Conservation (phyloP, 2,888 invertebrate species). For the Tiphia femorata region DNA sequence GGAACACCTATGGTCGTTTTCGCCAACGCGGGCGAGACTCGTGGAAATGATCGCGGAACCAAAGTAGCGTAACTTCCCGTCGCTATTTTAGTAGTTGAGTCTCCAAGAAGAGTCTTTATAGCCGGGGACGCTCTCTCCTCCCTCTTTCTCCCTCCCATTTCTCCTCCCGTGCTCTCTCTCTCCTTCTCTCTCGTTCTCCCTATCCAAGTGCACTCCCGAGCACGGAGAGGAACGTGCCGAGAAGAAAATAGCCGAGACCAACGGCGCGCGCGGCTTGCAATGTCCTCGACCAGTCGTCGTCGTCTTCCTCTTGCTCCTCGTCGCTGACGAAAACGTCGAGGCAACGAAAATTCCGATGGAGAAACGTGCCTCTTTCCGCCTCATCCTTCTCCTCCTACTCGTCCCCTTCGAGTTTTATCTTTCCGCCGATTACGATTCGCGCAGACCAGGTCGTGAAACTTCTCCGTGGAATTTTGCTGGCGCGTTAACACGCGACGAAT, state of each 20-base stretch:
- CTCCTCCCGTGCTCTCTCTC: constrained; percentile 9
- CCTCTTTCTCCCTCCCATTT: constrained; percentile 15
- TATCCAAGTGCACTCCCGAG: constrained; percentile 29
- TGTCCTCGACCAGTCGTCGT: constrained; percentile 11
- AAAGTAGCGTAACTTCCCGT: constrained; percentile 34
- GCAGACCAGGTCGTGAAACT: too few relatives aligned
- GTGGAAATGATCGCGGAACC: neutral
- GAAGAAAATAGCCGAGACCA: constrained; percentile 55
- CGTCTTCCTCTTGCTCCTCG: neutral
- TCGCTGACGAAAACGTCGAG: neutral
- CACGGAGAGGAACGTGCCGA: constrained; percentile 44
- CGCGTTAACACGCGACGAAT: too few relatives aligned
- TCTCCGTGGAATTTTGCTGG: too few relatives aligned
- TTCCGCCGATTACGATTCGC: too few relatives aligned
- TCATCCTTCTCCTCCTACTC: too few relatives aligned
- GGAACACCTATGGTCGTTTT: too few relatives aligned
- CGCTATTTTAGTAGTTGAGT: constrained; percentile 31
- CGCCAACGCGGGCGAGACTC: neutral
- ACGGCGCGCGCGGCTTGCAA: constrained; percentile 45
- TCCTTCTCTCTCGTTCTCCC: constrained; percentile 1
- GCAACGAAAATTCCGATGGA: neutral
- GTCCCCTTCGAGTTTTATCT: too few relatives aligned
- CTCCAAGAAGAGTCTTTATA: too few relatives aligned
- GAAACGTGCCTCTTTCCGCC: too few relatives aligned
- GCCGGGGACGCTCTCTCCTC: too few relatives aligned